phyloP scores from a whole-genome alignment of 2,888 invertebrate species.

The Xestia c-nigrum region DNA sequence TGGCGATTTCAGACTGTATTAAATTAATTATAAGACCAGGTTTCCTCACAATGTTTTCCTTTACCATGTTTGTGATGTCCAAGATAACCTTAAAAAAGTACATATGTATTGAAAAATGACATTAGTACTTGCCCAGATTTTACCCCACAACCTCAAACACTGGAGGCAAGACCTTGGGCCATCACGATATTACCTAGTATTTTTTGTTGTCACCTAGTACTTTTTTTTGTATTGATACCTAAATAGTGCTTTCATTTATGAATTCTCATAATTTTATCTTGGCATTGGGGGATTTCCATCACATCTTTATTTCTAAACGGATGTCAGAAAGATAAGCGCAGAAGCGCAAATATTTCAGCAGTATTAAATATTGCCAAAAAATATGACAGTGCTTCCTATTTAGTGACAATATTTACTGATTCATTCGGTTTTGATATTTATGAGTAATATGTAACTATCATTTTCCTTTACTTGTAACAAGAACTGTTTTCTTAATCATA shows the following conservation, averaged over 20 bases:
- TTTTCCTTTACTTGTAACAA: constrained; percentile 16
- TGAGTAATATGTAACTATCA: constrained; percentile 13
- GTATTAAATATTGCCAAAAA: constrained; percentile 14
- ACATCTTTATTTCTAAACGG: neutral
- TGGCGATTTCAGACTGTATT: too few relatives aligned
- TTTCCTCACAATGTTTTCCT: too few relatives aligned
- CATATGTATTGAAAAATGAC: too few relatives aligned
- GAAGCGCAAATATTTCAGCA: constrained; percentile 5
- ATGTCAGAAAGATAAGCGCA: constrained; percentile 25
- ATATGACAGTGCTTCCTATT: neutral
- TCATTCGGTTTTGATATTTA: constrained; percentile 17
- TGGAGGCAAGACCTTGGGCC: too few relatives aligned
- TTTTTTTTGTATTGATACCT: neutral
- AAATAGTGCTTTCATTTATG: neutral
- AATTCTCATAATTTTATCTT: constrained; percentile 20
- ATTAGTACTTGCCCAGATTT: too few relatives aligned
- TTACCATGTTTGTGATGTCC: too few relatives aligned
- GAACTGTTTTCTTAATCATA: constrained; percentile 28
- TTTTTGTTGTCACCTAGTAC: too few relatives aligned
- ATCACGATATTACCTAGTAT: too few relatives aligned
- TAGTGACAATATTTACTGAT: constrained; percentile 20
- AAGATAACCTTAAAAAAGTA: too few relatives aligned
- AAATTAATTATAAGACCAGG: too few relatives aligned
- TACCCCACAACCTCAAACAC: too few relatives aligned
- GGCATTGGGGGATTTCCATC: constrained; percentile 6